phyloP scores from a whole-genome alignment of 2,888 invertebrate species.

The Lagria hirta region DNA sequence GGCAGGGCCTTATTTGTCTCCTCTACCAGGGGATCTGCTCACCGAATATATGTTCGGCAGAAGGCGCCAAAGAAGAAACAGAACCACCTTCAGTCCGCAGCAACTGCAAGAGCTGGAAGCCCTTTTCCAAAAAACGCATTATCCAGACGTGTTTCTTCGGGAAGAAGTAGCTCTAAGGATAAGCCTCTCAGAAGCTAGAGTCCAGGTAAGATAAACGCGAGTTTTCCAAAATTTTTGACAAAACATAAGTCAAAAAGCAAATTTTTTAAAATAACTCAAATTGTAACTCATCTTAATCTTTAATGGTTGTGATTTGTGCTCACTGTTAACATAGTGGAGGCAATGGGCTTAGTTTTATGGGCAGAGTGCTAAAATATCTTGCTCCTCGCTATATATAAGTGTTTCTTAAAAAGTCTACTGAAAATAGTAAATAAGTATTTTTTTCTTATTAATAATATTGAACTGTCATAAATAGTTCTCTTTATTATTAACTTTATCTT shows the following conservation, averaged over 20 bases:
- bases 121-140: conserved; percentile 91
- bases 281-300: background rate
- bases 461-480: too few species aligned
- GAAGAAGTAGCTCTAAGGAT: conserved; percentile 91
- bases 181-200: conserved; percentile 88
- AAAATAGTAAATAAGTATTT: too few species aligned
- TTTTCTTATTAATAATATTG: too few species aligned
- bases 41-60: conserved; percentile 93
- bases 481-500: too few species aligned
- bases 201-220: conserved; percentile 70
- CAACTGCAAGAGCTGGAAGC: conserved; percentile 90
- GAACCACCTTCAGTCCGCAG: conserved; percentile 93
- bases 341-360: too few species aligned
- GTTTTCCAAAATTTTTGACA: too few species aligned
- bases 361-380: background rate
- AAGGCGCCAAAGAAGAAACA: conserved; percentile 82
- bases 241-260: background rate
- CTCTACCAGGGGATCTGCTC: conserved; percentile 82
- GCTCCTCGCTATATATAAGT: background rate
- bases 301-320: background rate
- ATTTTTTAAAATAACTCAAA: background rate
- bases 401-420: too few species aligned
- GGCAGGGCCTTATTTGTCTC: conserved; percentile 86
- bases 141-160: conserved; percentile 85
- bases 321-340: too few species aligned